Base-by-base conservation (phyloP, 2,888 invertebrate genomes). In the Urechis unicinctus region DNA sequence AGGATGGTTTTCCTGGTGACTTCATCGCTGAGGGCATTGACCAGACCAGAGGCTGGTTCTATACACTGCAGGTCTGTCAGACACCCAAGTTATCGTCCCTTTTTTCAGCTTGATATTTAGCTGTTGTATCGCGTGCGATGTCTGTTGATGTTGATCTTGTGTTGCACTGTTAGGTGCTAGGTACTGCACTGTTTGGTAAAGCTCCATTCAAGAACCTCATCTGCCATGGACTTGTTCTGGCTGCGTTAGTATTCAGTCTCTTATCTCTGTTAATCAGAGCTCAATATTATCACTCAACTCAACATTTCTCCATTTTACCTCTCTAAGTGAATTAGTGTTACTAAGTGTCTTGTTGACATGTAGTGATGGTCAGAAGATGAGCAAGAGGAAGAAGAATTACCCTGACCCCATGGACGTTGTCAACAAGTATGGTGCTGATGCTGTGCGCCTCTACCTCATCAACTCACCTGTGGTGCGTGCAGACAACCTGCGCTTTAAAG, bases 11-110 rank as follows among this genome's bases (percentile, higher is more conserved):
- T 73, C 98, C 98, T 0, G 98, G 98, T 0, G 94, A 99, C 81
- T 99, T 99, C 73, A 94, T 99, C 72, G 96, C 94, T n/a, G 98
- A 98, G 81, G 97, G 97, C 25, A 92, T 96, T 66, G 96, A 96
- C 79, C 96, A 96, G 81, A 96, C 96, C 0, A 84, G 96, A 65
- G 96, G 96, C 25, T 96, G 96, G 96, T 64, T 64, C 49, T 64
- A 63, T 53, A 64, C 61, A 4, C 42, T 61, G 44, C 45, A 48
- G n/a, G 36, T 36, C 17, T 36, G 36, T 9, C 36, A 9, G 36
- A 36, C 36, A 13, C 9, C 9, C 17, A n/a, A n/a, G n/a, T n/a
- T n/a, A n/a, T n/a, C n/a, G n/a, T n/a, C n/a, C 41, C 21, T 13
- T 45, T 6, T 21, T 45, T 45, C 36, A 26, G 28, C 13, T 13